phyloP scores from a whole-genome alignment of 2,888 invertebrate genomes.

The Notocelia uddmanniana region DNA sequence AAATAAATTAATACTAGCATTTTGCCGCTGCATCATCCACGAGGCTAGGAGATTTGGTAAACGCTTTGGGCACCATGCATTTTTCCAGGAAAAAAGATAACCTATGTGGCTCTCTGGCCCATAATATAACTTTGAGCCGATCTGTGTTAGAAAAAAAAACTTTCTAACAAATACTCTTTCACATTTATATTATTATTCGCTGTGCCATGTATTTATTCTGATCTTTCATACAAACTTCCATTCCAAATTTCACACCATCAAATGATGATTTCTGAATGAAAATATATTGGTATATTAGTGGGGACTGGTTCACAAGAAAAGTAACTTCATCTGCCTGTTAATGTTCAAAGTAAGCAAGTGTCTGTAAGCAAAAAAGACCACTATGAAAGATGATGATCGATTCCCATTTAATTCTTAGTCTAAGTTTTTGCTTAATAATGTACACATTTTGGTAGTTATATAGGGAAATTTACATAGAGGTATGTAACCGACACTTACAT shows the following conservation, averaged over 20 bases:
- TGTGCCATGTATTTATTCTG: too few species aligned
- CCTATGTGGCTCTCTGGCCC: not conserved
- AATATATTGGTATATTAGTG: not conserved
- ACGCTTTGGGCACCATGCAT: conserved; percentile 23
- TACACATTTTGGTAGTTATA: conserved; percentile 7
- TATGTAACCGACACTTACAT: conserved; percentile 61
- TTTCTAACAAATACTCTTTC: not conserved
- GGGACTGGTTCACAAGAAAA: not conserved
- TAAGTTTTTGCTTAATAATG: not conserved
- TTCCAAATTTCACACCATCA: not conserved
- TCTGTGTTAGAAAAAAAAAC: not conserved
- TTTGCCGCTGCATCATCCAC: not conserved
- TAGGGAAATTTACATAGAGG: not conserved
- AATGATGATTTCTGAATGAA: not conserved
- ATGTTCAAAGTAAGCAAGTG: not conserved
- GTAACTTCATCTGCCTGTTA: not conserved
- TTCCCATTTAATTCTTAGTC: too few species aligned
- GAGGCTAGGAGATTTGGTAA: conserved; percentile 3
- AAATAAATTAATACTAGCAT: conserved; percentile 21
- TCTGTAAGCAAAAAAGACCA: too few species aligned
- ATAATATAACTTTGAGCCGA: not conserved
- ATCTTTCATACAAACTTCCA: not conserved
- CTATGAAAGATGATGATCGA: not conserved
- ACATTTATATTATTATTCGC: not conserved
- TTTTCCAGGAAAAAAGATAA: not conserved